A percentile compares a stretch with the other conserved stretches of the same genome.
phyloP scores from a whole-genome alignment of 2,113 vertebrate genomes.

The Speoplatyrhinus poulsoni region DNA sequence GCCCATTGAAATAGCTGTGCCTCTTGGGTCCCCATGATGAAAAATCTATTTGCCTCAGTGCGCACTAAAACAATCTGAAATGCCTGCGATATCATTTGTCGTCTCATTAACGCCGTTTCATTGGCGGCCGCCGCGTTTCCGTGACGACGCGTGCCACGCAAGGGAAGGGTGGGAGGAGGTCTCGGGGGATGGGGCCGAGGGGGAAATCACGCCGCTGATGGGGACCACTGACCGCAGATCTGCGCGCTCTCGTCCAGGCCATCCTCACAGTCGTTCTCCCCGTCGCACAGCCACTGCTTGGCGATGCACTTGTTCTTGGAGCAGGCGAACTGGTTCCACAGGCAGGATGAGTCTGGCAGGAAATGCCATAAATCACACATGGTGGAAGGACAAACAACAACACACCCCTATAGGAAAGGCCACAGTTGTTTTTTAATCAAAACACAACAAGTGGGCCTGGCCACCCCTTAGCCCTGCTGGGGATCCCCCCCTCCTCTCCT shows the following conservation, averaged over 20 bases:
- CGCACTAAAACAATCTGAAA: constrained; percentile 52
- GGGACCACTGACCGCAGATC: constrained; percentile 84
- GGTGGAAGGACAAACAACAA: constrained; percentile 40
- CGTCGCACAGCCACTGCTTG: constrained; percentile 94
- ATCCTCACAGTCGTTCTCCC: constrained; percentile 93
- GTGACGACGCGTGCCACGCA: background rate
- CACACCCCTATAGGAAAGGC: constrained; percentile 21
- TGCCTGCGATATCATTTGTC: constrained; percentile 45
- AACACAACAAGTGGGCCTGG: constrained; percentile 44
- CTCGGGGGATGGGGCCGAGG: background rate
- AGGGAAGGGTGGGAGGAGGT: constrained; percentile 16
- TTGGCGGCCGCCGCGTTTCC: constrained; percentile 28
- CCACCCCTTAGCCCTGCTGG: constrained; percentile 26
- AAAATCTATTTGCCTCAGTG: constrained; percentile 60
- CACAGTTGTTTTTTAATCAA: constrained; percentile 47
- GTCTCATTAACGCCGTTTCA: constrained; percentile 55
- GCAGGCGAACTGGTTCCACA: constrained; percentile 97
- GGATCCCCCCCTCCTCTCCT: constrained; percentile 6
- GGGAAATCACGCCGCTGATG: constrained; percentile 15
- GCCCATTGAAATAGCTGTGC: constrained; percentile 41
- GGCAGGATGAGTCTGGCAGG: constrained; percentile 88
- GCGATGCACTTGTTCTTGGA: constrained; percentile 95
- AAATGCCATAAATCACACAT: constrained; percentile 56
- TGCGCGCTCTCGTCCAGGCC: constrained; percentile 89
- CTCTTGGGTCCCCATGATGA: constrained; percentile 46